Evolutionary conservation across 2,113 vertebrate genomes (phyloP).

Genomic region (Anguilla japonica): DNA sequence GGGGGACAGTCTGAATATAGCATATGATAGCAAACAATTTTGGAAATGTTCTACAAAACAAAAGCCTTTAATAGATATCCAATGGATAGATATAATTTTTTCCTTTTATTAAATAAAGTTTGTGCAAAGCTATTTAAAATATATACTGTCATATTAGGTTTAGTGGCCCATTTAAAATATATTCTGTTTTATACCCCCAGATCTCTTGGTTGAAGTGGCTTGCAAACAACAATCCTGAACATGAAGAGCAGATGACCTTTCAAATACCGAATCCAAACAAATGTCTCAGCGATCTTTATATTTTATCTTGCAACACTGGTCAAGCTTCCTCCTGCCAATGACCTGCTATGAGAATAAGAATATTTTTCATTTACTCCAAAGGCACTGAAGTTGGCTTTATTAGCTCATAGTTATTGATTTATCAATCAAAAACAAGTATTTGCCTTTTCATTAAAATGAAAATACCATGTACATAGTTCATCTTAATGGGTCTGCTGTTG

Average conservation of each 20-base stretch:
- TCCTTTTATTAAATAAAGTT: too few relatives aligned
- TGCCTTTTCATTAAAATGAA: not conserved
- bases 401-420: not conserved
- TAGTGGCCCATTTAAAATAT: not conserved
- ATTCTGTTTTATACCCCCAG: slow-evolving; percentile 56
- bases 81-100: too few relatives aligned
- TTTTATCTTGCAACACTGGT: not conserved
- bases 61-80: too few relatives aligned
- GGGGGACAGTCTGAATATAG: not conserved
- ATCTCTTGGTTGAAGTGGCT: slow-evolving; percentile 66
- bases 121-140: not conserved
- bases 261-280: not conserved
- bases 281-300: not conserved
- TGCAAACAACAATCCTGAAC: slow-evolving; percentile 62
- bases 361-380: not conserved
- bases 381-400: not conserved
- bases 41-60: too few relatives aligned
- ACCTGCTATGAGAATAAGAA: not conserved
- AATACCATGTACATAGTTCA: not conserved
- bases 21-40: too few relatives aligned
- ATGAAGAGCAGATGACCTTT: not conserved
- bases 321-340: not conserved
- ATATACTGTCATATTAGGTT: not conserved
- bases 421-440: not conserved
- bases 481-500: not conserved